phyloP scores from a whole-genome alignment of 2,888 invertebrate genomes.

The Limnephilus marmoratus region DNA sequence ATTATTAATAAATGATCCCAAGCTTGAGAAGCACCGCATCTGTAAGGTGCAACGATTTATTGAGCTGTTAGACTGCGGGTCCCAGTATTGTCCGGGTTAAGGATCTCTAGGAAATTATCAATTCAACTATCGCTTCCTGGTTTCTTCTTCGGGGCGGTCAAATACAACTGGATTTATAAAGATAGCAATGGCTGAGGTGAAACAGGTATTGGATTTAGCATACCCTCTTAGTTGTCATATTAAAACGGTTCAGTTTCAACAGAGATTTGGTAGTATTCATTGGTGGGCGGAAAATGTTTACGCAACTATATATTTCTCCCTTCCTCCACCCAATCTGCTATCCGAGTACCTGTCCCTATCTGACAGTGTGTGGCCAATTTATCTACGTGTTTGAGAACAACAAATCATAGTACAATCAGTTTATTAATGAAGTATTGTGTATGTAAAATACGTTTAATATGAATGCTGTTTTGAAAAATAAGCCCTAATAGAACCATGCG shows the following conservation, averaged over 20 bases:
- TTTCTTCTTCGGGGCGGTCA: not conserved
- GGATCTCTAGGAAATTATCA: conserved; percentile 10
- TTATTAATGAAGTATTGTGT: not conserved
- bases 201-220: not conserved
- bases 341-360: too few species aligned
- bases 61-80: not conserved
- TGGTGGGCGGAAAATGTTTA: too few species aligned
- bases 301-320: too few species aligned
- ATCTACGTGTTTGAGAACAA: too few species aligned
- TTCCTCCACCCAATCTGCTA: too few species aligned
- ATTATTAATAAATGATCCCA: not conserved
- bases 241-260: not conserved
- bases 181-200: not conserved
- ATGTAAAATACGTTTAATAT: not conserved
- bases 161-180: not conserved
- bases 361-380: too few species aligned
- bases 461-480: not conserved
- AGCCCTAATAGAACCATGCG: too few species aligned
- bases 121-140: not conserved
- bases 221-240: not conserved
- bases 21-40: not conserved
- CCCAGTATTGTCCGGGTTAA: conserved; percentile 6
- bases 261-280: not conserved
- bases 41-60: not conserved
- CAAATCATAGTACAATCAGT: not conserved